These are phyloP conservation scores for Rhabdophis nuchalis DNA, from an alignment of 2,797 vertebrate species.

Conservation along the genomic window DNA sequence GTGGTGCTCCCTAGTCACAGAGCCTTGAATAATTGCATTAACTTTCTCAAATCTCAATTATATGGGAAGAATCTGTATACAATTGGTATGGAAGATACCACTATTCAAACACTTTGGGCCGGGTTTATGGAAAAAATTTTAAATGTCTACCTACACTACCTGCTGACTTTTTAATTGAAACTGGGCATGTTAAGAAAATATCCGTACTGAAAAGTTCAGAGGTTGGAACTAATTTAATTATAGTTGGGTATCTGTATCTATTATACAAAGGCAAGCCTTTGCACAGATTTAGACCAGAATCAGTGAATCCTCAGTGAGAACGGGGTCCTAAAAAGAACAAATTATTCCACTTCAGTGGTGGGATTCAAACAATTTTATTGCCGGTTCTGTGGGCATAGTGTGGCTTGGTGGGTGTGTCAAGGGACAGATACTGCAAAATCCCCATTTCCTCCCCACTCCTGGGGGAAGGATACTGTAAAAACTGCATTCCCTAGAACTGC, in stretches of 20 bases:
- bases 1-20: neutral
- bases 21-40: neutral
- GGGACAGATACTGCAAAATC: too few relatives aligned
- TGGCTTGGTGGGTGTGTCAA: too few relatives aligned
- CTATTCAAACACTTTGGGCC: neutral
- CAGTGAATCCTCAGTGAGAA: neutral
- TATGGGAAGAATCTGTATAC: neutral
- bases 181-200: neutral
- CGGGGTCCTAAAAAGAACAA: neutral
- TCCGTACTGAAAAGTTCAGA: neutral
- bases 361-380: too few relatives aligned
- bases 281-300: neutral
- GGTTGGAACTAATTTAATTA: neutral
- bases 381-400: too few relatives aligned
- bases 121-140: neutral
- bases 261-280: neutral
- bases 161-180: neutral
- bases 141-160: neutral
- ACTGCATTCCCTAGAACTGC: too few relatives aligned
- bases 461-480: too few relatives aligned
- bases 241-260: neutral
- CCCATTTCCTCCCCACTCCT: too few relatives aligned
- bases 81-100: neutral
- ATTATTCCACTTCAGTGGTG: neutral
- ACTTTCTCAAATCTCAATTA: neutral